Evolutionary conservation across 2,797 vertebrate genomes (phyloP).

Genomic region (Heterohyrax brucei): DNA sequence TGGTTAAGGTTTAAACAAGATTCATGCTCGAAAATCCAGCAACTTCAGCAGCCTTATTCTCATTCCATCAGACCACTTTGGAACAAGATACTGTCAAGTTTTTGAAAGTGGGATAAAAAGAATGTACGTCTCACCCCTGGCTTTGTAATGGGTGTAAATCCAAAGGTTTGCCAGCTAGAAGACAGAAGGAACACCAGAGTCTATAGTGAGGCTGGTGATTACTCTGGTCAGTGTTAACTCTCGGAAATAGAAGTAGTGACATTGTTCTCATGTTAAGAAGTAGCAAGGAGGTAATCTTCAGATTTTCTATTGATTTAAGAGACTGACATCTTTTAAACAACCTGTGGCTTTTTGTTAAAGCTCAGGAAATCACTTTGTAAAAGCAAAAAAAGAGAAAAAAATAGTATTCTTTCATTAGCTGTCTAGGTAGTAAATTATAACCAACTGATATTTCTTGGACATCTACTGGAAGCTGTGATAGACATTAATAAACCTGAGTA

Average conservation of each 20-base stretch:
- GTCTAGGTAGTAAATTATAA: conserved; percentile 57
- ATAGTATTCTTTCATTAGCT: conserved; percentile 28
- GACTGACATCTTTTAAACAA: conserved; percentile 47
- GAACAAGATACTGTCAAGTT: conserved; percentile 66
- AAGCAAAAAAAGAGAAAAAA: not conserved
- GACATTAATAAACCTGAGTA: conserved; percentile 10
- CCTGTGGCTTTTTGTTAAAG: conserved; percentile 65
- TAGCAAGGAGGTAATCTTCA: not conserved
- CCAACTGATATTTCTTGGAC: conserved; percentile 35
- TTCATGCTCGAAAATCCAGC: conserved; percentile 59
- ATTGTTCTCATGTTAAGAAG: conserved; percentile 41
- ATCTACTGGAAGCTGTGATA: not conserved
- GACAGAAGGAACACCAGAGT: not conserved
- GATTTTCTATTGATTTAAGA: conserved; percentile 71
- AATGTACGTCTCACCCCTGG: conserved; percentile 64
- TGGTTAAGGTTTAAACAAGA: conserved; percentile 70
- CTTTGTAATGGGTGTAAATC: conserved; percentile 72
- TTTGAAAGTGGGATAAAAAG: conserved; percentile 64
- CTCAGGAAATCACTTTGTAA: conserved; percentile 49
- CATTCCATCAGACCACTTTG: conserved; percentile 68
- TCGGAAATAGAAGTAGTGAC: conserved; percentile 53
- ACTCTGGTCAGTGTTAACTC: conserved; percentile 4
- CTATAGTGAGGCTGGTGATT: conserved; percentile 6
- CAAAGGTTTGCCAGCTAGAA: conserved; percentile 44
- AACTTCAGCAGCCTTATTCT: conserved; percentile 48